Conservation (phyloP, 2,888 invertebrate genomes). For the Diachrysia chrysitis region DNA sequence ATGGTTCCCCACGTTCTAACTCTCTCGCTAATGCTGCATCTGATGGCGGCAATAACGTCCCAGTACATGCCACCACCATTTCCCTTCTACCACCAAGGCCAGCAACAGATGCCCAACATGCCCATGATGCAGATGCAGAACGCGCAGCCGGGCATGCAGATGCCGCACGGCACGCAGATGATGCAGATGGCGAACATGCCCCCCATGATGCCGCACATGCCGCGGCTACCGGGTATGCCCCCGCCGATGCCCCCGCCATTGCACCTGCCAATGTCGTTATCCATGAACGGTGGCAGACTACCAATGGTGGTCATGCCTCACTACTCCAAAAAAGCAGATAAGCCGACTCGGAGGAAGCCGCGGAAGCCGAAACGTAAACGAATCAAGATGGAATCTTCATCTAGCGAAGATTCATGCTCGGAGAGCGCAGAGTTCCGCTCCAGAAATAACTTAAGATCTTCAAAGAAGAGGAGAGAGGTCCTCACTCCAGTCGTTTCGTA, state of each 20-base stretch:
- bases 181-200: conserved; percentile 53
- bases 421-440: conserved; percentile 48
- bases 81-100: conserved; percentile 20
- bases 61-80: conserved; percentile 42
- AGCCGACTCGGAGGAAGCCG: conserved; percentile 41
- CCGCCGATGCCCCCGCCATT: conserved; percentile 52
- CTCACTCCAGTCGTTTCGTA: conserved; percentile 83
- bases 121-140: conserved; percentile 19
- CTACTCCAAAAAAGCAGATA: conserved; percentile 68
- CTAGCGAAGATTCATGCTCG: conserved; percentile 59
- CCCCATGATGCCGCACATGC: conserved; percentile 59
- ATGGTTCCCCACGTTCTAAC: conserved; percentile 34
- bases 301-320: conserved; percentile 81
- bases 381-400: conserved; percentile 51
- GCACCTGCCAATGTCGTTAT: conserved; percentile 55
- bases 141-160: conserved; percentile 41
- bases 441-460: conserved; percentile 26
- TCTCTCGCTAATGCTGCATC: conserved; percentile 20
- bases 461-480: conserved; percentile 66
- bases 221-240: conserved; percentile 55
- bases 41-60: conserved; percentile 25
- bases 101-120: conserved; percentile 22
- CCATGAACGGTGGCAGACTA: conserved; percentile 67
- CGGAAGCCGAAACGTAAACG: conserved; percentile 52
- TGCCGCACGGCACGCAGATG: conserved; percentile 42